Conservation (phyloP, 2,888 invertebrate genomes). For the Lysandra coridon region DNA sequence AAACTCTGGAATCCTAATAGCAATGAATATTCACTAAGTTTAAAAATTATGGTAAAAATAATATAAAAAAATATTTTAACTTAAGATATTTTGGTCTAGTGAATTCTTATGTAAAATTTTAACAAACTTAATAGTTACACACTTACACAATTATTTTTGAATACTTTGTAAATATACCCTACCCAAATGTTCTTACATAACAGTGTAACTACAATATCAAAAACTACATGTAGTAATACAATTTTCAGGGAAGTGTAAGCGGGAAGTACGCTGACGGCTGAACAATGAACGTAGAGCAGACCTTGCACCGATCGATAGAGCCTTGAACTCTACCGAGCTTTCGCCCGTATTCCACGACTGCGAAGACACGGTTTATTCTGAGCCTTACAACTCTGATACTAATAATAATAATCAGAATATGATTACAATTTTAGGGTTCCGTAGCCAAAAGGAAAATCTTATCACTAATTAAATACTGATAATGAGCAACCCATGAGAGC, state of each 20-base stretch:
- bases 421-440: no score
- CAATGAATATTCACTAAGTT: no score
- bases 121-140: background rate
- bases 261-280: conserved; percentile 43
- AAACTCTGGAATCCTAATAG: no score
- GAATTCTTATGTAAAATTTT: background rate
- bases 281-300: conserved; percentile 45
- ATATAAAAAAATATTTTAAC: no score
- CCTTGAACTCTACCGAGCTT: conserved; percentile 50
- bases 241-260: conserved; percentile 12
- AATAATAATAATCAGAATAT: no score
- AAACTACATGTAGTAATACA: background rate
- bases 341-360: conserved; percentile 14
- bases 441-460: no score
- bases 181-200: background rate
- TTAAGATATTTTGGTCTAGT: no score
- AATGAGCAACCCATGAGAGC: no score
- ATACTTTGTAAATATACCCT: no score
- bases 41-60: no score
- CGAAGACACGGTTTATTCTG: conserved; percentile 10
- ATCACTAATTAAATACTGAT: no score
- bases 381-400: background rate
- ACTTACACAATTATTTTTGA: no score
- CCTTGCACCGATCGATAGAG: conserved; percentile 74
- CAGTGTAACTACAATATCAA: background rate